Evolutionary conservation across 1,140 invertebrate genomes (phyloP), one percentile per base, ranked within the genome.

Genomic region (Pseudomyrmex gracilis): DNA sequence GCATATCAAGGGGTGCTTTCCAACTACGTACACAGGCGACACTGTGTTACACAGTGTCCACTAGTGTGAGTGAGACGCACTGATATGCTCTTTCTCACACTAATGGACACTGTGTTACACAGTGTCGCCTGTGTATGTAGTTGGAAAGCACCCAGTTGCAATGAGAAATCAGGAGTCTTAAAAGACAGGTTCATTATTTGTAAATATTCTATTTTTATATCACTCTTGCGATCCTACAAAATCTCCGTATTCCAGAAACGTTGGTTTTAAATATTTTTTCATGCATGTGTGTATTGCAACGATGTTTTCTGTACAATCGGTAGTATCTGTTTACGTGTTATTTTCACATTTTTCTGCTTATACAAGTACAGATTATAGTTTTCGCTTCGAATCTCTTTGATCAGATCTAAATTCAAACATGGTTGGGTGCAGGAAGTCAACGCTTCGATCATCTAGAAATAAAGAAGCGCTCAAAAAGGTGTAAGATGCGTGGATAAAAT

Each of bases 311-410:
- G 95, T 82, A 96, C 90, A 74, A 96, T 93, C 45, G 96, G 96
- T 74, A 96, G 85, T 84, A 96, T 95, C 90, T 96, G 95, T 92
- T 96, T 96, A 45, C 96, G 93, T 22, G 95, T 95, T 24, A 94
- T 93, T 86, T 94, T 93, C 8, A 95, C 85, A 91, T 96, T 96
- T 74, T 91, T 89, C 84, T 96, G 95, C 22, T 90, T 86, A 71
- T 95, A 95, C 61, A 94, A 93, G 43, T 87, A 82, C 24, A 95
- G 84, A 53, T 73, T 89, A 73, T 45, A 87, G 60, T 83, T 61
- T 5, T 90, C 89, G 80, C 77, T 71, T 20, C 71, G 86, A 77
- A 89, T 84, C 85, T 73, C 86, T 90, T 83, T 87, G 22, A 77
- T 85, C 71, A 92, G 91, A 80, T 73, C 91, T 85, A 91, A 91